Conservation (phyloP, 2,797 vertebrate genomes). For the Clarias laeviceps region DNA sequence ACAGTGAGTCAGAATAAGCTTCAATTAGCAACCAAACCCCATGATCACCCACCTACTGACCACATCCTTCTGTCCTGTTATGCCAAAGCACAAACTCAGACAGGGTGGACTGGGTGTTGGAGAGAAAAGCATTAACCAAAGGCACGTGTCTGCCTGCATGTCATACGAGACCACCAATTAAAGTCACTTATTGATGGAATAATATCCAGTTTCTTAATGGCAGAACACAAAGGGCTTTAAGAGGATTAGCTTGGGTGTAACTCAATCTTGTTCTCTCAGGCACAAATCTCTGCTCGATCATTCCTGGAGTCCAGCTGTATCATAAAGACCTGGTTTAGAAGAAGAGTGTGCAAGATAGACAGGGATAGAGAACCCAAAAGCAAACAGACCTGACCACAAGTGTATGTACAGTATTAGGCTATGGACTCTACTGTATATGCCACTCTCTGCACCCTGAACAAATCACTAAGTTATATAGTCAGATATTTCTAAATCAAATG, state of each 20-base stretch:
- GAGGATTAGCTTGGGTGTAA: constrained; percentile 76
- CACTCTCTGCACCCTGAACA: not conserved
- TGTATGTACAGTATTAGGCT: not conserved
- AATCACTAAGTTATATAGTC: not conserved
- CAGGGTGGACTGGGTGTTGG: constrained; percentile 65
- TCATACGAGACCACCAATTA: constrained; percentile 80
- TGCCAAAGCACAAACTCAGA: constrained; percentile 73
- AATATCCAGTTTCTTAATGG: constrained; percentile 75
- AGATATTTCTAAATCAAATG: not conserved
- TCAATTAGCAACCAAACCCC: constrained; percentile 54
- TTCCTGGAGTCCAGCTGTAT: constrained; percentile 46
- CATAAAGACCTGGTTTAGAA: constrained; percentile 24
- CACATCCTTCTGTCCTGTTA: constrained; percentile 71
- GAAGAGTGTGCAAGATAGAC: constrained; percentile 4
- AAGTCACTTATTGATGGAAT: constrained; percentile 77
- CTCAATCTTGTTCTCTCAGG: constrained; percentile 74
- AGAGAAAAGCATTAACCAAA: constrained; percentile 70
- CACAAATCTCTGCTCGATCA: constrained; percentile 54
- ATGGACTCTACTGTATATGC: not conserved
- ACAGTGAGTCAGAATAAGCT: constrained; percentile 66
- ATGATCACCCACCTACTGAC: constrained; percentile 59
- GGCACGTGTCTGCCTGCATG: constrained; percentile 65
- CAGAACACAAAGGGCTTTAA: constrained; percentile 76
- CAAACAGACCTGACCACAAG: not conserved
- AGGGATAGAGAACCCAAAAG: not conserved